Percentiles rank a stretch among this genome's conserved stretches.
phyloP scores from a whole-genome alignment of 2,888 invertebrate species.

The Caenorhabditis sp. region DNA sequence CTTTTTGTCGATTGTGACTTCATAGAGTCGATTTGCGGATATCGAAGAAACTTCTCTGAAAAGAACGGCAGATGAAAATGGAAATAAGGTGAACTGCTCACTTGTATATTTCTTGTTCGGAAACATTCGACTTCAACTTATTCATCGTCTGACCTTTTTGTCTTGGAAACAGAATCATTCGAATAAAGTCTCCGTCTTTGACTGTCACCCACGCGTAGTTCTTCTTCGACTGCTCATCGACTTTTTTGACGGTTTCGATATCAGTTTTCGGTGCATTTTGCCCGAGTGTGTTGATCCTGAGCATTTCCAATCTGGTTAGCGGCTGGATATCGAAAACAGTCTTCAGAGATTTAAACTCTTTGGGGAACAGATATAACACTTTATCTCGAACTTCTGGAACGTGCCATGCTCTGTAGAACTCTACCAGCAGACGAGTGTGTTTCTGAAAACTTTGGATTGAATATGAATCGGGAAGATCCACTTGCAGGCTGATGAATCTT shows the following conservation, averaged over 20 bases:
- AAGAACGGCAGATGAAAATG: background rate
- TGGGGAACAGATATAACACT: background rate
- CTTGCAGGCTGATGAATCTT: conserved; percentile 18
- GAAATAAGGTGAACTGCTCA: background rate
- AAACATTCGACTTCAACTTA: conserved; percentile 12
- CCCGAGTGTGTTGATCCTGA: too few species aligned
- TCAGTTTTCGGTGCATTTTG: too few species aligned
- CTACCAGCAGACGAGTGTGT: conserved; percentile 19
- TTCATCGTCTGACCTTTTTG: conserved; percentile 1
- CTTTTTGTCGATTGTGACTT: background rate
- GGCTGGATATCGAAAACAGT: background rate
- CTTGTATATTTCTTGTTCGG: conserved; percentile 12
- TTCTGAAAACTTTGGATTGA: conserved; percentile 22
- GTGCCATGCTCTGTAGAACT: conserved; percentile 26
- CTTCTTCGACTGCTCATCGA: background rate
- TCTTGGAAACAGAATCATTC: conserved; percentile 37
- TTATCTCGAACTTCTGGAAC: conserved; percentile 7
- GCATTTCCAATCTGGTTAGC: too few species aligned
- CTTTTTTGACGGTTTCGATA: background rate
- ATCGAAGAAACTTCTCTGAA: conserved; percentile 31
- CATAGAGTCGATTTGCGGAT: background rate
- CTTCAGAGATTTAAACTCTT: background rate
- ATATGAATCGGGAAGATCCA: too few species aligned
- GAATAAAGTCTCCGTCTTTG: conserved; percentile 6
- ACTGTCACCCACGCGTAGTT: conserved; percentile 26